Conservation (phyloP, 2,113 vertebrate genomes). For the Ciconia boyciana region DNA sequence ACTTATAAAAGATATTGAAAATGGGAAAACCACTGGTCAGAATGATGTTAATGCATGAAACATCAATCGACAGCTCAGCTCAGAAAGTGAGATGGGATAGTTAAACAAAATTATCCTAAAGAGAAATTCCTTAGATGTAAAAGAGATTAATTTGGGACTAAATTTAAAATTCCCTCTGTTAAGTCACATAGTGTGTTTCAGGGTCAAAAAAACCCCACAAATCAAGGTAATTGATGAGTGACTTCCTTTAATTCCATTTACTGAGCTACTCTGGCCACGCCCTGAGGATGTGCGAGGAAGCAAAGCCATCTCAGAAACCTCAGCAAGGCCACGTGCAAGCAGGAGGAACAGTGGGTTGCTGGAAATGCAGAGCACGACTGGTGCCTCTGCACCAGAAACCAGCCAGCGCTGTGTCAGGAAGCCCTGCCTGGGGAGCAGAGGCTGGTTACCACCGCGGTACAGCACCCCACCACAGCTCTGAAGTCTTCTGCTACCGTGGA, state of each 20-base stretch:
- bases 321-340: neutral
- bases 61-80: neutral
- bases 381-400: neutral
- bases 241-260: neutral
- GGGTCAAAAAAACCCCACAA: neutral
- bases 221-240: neutral
- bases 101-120: neutral
- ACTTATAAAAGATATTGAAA: neutral
- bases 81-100: neutral
- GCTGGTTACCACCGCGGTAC: neutral
- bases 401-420: neutral
- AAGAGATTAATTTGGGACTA: neutral
- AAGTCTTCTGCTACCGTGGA: neutral
- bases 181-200: neutral
- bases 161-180: neutral
- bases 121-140: neutral
- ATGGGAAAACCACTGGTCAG: neutral
- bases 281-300: neutral
- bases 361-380: fast-evolving
- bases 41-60: neutral
- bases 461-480: neutral
- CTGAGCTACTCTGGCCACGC: neutral
- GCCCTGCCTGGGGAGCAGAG: neutral
- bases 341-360: neutral
- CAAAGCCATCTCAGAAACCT: neutral